Evolutionary conservation across 2,888 invertebrate genomes (phyloP).

Genomic region (Ischnus inquisitorius): DNA sequence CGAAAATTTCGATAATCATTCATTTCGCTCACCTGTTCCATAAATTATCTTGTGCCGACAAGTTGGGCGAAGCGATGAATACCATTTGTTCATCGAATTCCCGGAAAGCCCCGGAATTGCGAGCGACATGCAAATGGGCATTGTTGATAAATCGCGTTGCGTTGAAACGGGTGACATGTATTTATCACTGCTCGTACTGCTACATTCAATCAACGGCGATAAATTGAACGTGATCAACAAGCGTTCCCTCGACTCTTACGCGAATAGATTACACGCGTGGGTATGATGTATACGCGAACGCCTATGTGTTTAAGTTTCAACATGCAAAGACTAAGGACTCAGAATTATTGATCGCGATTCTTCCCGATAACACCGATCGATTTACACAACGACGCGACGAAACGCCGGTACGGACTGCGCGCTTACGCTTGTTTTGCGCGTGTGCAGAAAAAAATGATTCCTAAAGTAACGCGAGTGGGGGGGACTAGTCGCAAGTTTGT

Average conservation of each 20-base stretch:
- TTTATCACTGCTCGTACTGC: neutral
- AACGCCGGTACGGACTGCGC: neutral
- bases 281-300: neutral
- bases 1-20: neutral
- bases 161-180: neutral
- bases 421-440: neutral
- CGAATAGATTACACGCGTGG: neutral
- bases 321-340: neutral
- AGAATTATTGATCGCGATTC: constrained; percentile 8
- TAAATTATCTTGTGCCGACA: neutral
- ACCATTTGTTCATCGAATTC: neutral
- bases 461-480: neutral
- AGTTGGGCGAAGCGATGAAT: neutral
- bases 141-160: constrained; percentile 3
- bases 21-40: neutral
- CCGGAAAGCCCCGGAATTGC: neutral
- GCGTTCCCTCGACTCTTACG: neutral
- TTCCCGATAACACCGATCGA: neutral
- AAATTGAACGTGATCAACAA: neutral
- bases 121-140: neutral
- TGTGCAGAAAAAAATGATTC: neutral
- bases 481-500: neutral
- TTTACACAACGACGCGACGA: neutral
- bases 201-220: neutral
- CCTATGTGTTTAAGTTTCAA: neutral